Evolutionary conservation across 2,888 invertebrate genomes (phyloP).

Genomic region (Cheilosia vulpina): DNA sequence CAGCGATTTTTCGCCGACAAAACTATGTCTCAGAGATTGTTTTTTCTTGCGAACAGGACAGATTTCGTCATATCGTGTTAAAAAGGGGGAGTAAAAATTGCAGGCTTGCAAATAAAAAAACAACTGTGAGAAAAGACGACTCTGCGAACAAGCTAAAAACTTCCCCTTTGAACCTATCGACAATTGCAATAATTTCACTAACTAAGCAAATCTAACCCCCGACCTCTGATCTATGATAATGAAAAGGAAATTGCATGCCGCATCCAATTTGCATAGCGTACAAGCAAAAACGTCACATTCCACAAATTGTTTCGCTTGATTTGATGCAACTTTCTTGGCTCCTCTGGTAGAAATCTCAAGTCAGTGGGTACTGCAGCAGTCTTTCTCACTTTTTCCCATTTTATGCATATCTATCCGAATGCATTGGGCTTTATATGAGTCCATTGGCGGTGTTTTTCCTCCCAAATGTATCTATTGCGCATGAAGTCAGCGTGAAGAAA

Average conservation of each 20-base stretch:
- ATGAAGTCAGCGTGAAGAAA: constrained; percentile 48
- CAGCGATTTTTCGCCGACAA: too few relatives aligned
- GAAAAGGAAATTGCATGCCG: constrained; percentile 10
- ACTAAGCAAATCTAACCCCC: background rate
- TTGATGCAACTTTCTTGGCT: constrained; percentile 67
- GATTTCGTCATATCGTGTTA: too few relatives aligned
- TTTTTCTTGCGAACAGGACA: too few relatives aligned
- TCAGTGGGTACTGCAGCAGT: background rate
- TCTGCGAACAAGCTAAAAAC: constrained; percentile 10
- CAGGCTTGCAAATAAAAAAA: too few relatives aligned
- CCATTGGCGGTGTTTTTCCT: constrained; percentile 23
- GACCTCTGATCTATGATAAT: constrained; percentile 34
- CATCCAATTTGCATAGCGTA: constrained; percentile 36
- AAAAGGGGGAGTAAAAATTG: too few relatives aligned
- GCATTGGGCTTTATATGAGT: constrained; percentile 7
- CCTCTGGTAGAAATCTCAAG: constrained; percentile 13
- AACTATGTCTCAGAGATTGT: too few relatives aligned
- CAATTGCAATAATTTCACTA: background rate
- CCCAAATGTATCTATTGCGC: constrained; percentile 34
- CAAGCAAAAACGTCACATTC: constrained; percentile 30
- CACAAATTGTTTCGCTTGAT: constrained; percentile 64
- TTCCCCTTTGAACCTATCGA: constrained; percentile 9
- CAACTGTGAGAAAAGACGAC: background rate
- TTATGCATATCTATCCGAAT: constrained; percentile 67
- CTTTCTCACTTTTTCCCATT: constrained; percentile 12